Evolutionary conservation across 2,113 vertebrate genomes (phyloP).

Genomic region (Donacobius atricapilla): DNA sequence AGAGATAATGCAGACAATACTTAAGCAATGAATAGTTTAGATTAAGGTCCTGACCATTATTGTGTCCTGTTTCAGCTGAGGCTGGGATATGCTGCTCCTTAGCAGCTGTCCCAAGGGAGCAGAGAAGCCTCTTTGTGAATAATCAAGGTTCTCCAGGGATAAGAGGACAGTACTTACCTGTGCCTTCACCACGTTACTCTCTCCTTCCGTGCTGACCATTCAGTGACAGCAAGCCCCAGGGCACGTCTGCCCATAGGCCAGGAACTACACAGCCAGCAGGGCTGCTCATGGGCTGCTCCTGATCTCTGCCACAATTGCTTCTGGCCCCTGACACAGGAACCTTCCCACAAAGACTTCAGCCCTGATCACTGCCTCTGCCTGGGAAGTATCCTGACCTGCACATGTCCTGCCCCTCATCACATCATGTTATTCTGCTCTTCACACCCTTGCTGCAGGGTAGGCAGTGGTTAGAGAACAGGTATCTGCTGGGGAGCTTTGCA

Average conservation of each 20-base stretch:
- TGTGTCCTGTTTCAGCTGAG: neutral
- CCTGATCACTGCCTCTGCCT: neutral
- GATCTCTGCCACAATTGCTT: neutral
- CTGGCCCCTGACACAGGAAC: neutral
- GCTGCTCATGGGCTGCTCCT: neutral
- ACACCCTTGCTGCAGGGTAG: neutral
- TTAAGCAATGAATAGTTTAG: neutral
- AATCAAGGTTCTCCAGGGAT: neutral
- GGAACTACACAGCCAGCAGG: neutral
- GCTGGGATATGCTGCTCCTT: neutral
- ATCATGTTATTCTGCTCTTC: neutral
- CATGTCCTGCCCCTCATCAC: neutral
- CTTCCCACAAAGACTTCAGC: neutral
- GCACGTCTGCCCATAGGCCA: neutral
- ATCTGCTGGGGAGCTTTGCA: neutral
- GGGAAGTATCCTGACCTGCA: neutral
- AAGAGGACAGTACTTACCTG: neutral
- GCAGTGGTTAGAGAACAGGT: neutral
- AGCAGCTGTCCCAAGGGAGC: neutral
- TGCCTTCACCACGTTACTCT: neutral
- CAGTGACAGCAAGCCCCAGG: neutral
- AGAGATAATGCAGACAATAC: neutral
- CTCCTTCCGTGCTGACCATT: fast-evolving
- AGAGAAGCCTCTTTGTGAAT: neutral
- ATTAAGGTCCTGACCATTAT: neutral